A percentile compares a stretch with the other conserved stretches of the same genome.
phyloP scores from a whole-genome alignment of 1,140 invertebrate species.

The Laupala kohalensis region DNA sequence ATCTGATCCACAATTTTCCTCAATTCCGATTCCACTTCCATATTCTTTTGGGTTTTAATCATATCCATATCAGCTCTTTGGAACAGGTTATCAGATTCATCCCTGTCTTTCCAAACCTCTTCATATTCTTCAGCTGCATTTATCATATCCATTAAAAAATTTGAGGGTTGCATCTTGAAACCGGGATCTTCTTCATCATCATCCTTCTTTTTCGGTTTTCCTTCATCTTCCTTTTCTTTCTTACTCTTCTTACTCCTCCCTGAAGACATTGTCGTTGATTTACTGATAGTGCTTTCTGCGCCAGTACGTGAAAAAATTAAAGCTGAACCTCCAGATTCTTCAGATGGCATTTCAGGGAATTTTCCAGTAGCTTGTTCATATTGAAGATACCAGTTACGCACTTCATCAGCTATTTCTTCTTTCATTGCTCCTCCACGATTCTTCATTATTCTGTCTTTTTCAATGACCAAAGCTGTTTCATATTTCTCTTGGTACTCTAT shows the following conservation, averaged over 20 bases:
- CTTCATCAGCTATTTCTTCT: slow-evolving; percentile 71
- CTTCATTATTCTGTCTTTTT: slow-evolving; percentile 42
- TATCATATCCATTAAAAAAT: slow-evolving; percentile 35
- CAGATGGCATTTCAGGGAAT: slow-evolving; percentile 81
- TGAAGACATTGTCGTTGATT: slow-evolving; percentile 59
- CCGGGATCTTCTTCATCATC: slow-evolving; percentile 41
- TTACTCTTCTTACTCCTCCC: slow-evolving; percentile 40
- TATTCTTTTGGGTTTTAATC: slow-evolving; percentile 67
- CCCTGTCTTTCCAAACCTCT: slow-evolving; percentile 67
- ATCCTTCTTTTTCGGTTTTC: slow-evolving; percentile 41
- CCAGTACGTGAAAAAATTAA: slow-evolving; percentile 65
- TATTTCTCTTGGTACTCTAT: slow-evolving; percentile 43
- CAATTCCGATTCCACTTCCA: slow-evolving; percentile 72
- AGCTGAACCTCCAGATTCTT: slow-evolving; percentile 73
- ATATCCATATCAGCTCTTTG: slow-evolving; percentile 68
- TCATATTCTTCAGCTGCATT: slow-evolving; percentile 40
- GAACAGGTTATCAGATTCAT: slow-evolving; percentile 52
- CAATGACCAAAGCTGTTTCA: slow-evolving; percentile 38
- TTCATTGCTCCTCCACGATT: slow-evolving; percentile 52
- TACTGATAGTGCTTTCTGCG: slow-evolving; percentile 46
- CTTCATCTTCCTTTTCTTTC: slow-evolving; percentile 39
- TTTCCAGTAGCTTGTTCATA: slow-evolving; percentile 55
- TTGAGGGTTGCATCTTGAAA: slow-evolving; percentile 34
- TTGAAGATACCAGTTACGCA: slow-evolving; percentile 70
- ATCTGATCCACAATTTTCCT: slow-evolving; percentile 67